Percentiles rank a stretch among this genome's conserved stretches.
Conservation (phyloP, 2,113 vertebrate species). For the Burhinus oedicnemus region DNA sequence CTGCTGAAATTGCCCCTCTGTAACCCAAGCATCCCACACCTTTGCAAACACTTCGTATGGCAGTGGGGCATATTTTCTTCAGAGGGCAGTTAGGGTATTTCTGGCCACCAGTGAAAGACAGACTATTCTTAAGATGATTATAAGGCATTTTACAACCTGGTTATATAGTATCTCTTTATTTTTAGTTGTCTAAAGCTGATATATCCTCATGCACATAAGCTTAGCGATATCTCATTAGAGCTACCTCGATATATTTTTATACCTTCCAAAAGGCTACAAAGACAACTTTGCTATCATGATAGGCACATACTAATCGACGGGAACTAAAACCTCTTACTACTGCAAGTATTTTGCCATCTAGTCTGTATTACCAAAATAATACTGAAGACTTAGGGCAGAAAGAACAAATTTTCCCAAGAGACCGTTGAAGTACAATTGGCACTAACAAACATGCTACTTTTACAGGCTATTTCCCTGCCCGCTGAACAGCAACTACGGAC, state of each 20-base stretch:
- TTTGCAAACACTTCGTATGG: not conserved
- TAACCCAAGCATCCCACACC: not conserved
- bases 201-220: not conserved
- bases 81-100: conserved; percentile 16
- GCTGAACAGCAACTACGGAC: not conserved
- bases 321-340: conserved; percentile 13
- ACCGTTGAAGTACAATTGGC: conserved; percentile 22
- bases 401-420: not conserved
- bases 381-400: conserved; percentile 43
- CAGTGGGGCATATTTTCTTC: not conserved
- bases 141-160: not conserved
- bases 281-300: not conserved
- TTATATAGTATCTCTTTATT: not conserved
- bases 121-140: not conserved
- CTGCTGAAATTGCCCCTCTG: not conserved
- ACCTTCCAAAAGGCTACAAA: not conserved
- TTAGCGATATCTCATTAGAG: not conserved
- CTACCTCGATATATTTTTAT: not conserved
- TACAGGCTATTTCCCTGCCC: not conserved
- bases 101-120: not conserved
- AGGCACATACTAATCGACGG: conserved; percentile 2
- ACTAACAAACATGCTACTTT: conserved; percentile 6
- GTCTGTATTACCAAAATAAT: conserved; percentile 48
- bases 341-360: conserved; percentile 26
- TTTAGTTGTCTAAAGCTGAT: not conserved